Base-by-base conservation (phyloP, 53 echinoderm and acorn worm species). In the Holothuria leucospilota region DNA sequence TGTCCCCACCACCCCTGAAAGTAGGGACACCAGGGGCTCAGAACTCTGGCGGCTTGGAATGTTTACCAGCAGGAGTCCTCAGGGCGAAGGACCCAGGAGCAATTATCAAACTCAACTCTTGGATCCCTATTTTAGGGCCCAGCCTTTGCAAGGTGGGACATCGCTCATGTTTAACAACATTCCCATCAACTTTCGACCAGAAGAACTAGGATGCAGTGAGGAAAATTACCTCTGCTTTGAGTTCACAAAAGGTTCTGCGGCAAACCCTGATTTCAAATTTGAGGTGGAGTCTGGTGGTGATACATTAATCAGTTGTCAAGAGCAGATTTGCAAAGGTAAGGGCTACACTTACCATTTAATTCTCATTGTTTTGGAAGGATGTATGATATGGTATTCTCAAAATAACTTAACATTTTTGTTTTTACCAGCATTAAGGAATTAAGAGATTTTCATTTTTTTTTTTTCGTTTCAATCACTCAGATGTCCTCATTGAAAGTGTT, bases 231-330 rank as follows among this genome's bases (percentile, higher is more conserved):
- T 96, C 26, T 96, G 96, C 65, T 67, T 93, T 0, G 93, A 90
- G 24, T 90, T 96, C 41, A 69, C 88, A 59, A 91, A 91, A 78
- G 96, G 94, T 5, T 84, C 70, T 39, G 62, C 60, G 39, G 88
- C 96, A 53, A 59, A 67, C 28, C 93, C 96, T 34, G 91, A 87
- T 13, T 96, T 94, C 88, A 95, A 90, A 65, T 96, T 95, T 87
- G 69, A 90, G 24, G 86, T 93, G 52, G 69, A 84, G 30, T 69
- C 71, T 20, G 91, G 94, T 41, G 91, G 94, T 24, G 91, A 94
- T 20, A 89, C 77, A 6, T 79, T 96, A 63, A 85, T 93, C 14
- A 77, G 78, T 20, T 96, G 96, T 87, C 70, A 89, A 63, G 88
- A 93, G 53, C 89, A 96, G 46, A 81, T 81, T 39, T 87, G 92